These are phyloP conservation scores for Puntigrus tetrazona DNA, from an alignment of 2,113 vertebrate genomes.

Conservation along the genomic window DNA sequence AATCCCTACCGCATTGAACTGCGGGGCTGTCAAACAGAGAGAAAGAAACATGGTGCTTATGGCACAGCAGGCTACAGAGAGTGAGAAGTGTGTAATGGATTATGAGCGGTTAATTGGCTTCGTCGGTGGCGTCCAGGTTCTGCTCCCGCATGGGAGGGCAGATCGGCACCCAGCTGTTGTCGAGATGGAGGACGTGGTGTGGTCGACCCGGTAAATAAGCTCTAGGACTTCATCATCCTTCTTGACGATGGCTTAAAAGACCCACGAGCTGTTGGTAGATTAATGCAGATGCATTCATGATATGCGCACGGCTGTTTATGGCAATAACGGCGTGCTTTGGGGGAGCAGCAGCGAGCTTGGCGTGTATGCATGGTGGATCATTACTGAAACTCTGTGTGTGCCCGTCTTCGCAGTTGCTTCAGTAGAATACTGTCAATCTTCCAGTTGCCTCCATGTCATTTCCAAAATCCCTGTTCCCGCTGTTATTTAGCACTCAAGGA, in stretches of 20 bases:
- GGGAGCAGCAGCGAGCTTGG: constrained; percentile 35
- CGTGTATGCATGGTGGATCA: constrained; percentile 40
- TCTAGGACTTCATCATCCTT: constrained; percentile 54
- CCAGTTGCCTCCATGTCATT: not conserved
- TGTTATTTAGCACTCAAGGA: constrained; percentile 21
- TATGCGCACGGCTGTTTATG: constrained; percentile 55
- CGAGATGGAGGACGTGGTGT: not conserved
- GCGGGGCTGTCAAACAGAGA: not conserved
- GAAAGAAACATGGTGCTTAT: constrained; percentile 20
- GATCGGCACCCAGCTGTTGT: constrained; percentile 32
- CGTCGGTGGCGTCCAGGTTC: not conserved
- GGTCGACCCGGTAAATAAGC: constrained; percentile 57
- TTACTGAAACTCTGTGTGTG: constrained; percentile 45
- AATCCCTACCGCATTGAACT: not conserved
- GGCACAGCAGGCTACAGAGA: constrained; percentile 22
- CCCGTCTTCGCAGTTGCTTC: constrained; percentile 3
- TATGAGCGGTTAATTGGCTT: constrained; percentile 36
- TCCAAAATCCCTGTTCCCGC: constrained; percentile 3
- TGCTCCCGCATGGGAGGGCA: constrained; percentile 7
- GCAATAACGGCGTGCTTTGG: constrained; percentile 47
- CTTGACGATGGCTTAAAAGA: constrained; percentile 4
- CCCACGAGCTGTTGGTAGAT: constrained; percentile 45
- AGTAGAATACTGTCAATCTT: constrained; percentile 51
- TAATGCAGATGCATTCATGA: constrained; percentile 71
- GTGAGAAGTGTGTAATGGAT: constrained; percentile 39